These are phyloP conservation scores for Trisateles emortualis DNA, from an alignment of 2,888 invertebrate species.

Conservation along the genomic window DNA sequence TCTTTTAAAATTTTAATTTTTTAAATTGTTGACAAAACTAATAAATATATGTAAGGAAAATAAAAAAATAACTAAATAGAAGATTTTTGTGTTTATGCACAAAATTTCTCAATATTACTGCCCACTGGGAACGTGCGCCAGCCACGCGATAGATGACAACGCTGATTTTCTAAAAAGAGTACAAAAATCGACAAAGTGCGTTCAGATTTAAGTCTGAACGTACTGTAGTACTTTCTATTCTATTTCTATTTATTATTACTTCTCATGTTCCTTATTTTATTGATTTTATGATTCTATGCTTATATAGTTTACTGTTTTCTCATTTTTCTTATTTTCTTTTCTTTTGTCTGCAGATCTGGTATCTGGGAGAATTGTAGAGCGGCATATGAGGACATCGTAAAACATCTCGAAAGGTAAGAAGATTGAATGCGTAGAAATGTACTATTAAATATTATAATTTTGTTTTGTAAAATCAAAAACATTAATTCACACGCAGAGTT, in stretches of 20 bases:
- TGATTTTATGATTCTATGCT: constrained; percentile 51
- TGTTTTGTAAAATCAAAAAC: background rate
- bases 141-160: too few species aligned
- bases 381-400: constrained; percentile 97
- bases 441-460: background rate
- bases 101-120: too few species aligned
- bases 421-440: constrained; percentile 17
- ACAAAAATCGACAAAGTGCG: background rate
- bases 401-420: constrained; percentile 96
- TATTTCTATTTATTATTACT: constrained; percentile 28
- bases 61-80: too few species aligned
- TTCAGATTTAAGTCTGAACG: too few species aligned
- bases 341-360: constrained; percentile 90
- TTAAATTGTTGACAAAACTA: too few species aligned
- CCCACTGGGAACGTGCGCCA: too few species aligned
- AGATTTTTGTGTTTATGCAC: too few species aligned
- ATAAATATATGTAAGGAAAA: too few species aligned
- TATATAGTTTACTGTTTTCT: constrained; percentile 60
- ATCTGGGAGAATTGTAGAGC: constrained; percentile 98
- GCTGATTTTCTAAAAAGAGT: too few species aligned
- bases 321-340: constrained; percentile 76
- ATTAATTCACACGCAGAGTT: background rate
- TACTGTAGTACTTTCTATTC: too few species aligned
- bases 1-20: too few species aligned
- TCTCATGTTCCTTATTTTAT: constrained; percentile 50